phyloP scores from a whole-genome alignment of 2,888 invertebrate species.

The Macaria liturata region DNA sequence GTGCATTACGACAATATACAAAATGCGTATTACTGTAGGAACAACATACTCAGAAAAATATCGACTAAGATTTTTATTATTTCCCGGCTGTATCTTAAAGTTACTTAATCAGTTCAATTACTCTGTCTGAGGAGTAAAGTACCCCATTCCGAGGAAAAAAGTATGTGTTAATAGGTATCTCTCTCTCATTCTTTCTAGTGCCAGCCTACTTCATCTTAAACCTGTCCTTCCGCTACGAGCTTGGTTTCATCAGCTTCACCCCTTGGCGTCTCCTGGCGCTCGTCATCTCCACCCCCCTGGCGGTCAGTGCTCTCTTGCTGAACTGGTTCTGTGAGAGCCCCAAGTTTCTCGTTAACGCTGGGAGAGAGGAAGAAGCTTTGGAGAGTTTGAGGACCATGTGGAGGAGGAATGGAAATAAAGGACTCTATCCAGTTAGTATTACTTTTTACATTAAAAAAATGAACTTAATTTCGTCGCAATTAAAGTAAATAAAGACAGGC shows the following conservation, averaged over 20 bases:
- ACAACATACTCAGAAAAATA: no score
- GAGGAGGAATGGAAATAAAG: slow-evolving; percentile 66
- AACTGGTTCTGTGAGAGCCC: slow-evolving; percentile 87
- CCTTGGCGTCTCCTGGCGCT: slow-evolving; percentile 53
- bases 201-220: slow-evolving; percentile 43
- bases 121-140: no score
- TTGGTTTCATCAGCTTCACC: slow-evolving; percentile 42
- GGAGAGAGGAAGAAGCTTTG: slow-evolving; percentile 81
- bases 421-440: slow-evolving; percentile 40
- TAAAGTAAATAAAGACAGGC: no score
- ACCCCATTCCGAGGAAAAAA: no score
- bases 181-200: slow-evolving; percentile 26
- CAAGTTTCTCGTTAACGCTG: slow-evolving; percentile 85
- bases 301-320: slow-evolving; percentile 79
- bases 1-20: no score
- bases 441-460: no score
- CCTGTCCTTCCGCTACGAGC: slow-evolving; percentile 39
- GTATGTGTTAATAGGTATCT: no score
- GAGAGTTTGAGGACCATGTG: slow-evolving; percentile 81
- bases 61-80: no score
- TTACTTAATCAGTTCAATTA: no score
- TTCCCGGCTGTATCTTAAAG: no score
- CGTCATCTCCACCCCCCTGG: slow-evolving; percentile 76
- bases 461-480: no score
- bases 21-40: no score